Percentiles rank a stretch among this genome's conserved stretches.
phyloP scores from a whole-genome alignment of 2,888 invertebrate species.

The Pelosia muscerda region DNA sequence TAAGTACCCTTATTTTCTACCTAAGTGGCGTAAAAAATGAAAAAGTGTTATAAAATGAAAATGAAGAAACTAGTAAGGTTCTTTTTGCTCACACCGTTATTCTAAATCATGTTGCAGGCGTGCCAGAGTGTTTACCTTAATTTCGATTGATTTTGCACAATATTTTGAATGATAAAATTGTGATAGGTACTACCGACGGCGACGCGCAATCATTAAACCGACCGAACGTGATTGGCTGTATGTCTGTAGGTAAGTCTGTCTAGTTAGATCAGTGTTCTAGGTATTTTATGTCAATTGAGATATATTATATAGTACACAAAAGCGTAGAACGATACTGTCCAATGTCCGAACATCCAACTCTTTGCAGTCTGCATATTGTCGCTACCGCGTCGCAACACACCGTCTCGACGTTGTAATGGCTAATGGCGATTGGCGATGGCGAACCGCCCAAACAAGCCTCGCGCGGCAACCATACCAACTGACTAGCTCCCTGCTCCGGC shows the following conservation, averaged over 20 bases:
- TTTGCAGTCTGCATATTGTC: conserved; percentile 35
- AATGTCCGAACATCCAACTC: not conserved
- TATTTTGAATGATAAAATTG: not conserved
- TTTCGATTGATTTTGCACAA: too few relatives aligned
- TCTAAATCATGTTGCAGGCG: not conserved
- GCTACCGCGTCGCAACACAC: conserved; percentile 55
- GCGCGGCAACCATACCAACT: conserved; percentile 39
- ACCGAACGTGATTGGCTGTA: not conserved
- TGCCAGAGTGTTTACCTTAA: not conserved
- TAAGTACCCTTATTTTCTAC: too few relatives aligned
- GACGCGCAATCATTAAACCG: too few relatives aligned
- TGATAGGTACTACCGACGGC: too few relatives aligned
- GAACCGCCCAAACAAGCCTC: conserved; percentile 47
- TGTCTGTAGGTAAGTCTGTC: not conserved
- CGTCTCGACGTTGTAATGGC: conserved; percentile 3
- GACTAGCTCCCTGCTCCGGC: conserved; percentile 19
- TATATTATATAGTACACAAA: too few relatives aligned
- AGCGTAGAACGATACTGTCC: conserved; percentile 18
- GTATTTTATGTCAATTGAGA: conserved; percentile 32
- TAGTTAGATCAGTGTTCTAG: too few relatives aligned
- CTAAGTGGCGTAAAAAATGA: too few relatives aligned
- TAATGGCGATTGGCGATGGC: conserved; percentile 12
- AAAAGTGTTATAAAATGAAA: too few relatives aligned
- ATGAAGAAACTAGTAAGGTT: too few relatives aligned
- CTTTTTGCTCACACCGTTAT: too few relatives aligned